Evolutionary conservation across 2,797 vertebrate genomes (phyloP), one percentile per base, ranked within the genome.

Genomic region (Scomberomorus guttatus): DNA sequence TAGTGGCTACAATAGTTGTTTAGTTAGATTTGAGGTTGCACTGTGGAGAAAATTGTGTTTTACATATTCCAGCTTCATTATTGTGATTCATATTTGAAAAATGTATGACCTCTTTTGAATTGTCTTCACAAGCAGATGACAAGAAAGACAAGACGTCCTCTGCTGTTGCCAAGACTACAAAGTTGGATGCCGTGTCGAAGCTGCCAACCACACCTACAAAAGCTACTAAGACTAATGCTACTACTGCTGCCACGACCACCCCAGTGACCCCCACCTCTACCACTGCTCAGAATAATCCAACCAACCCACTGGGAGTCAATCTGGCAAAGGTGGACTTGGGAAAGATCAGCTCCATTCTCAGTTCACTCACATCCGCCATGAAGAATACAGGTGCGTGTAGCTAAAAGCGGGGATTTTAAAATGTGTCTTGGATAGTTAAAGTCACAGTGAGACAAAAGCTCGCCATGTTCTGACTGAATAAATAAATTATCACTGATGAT

Each of bases 261-360:
- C 78, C 91, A 27, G 57, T 80, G n/a, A 87, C 91, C 18, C 85
- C 92, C 3, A 78, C 87, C 1, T 56, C 91, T 0, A 51, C 87
- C 18, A 68, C 84, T 20, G 46, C 84, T 57, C 75, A 71, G 14
- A 75, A 46, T 18, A 9, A 83, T 18, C 48, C 90, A 7, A 17
- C 82, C 34, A 55, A 90, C 11, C 84, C 94, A 0, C 82, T 95
- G 64, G 94, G 94, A 32, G 96, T 98, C 77, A 99, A 97, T 91
- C 92, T 99, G 86, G 98, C 98, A 64, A 99, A 99, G 15, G 98
- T 99, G 87, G 98, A 99, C 91, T 92, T 99, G 85, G 98, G 98
- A 32, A 99, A 99, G 92, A 99, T 99, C 94, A 99, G 97, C 94
- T 99, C 98, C 83, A 99, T 99, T 66, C 96, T 99, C 17, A 99